phyloP scores from a whole-genome alignment of 2,113 vertebrate genomes.

The Malurus elegans region DNA sequence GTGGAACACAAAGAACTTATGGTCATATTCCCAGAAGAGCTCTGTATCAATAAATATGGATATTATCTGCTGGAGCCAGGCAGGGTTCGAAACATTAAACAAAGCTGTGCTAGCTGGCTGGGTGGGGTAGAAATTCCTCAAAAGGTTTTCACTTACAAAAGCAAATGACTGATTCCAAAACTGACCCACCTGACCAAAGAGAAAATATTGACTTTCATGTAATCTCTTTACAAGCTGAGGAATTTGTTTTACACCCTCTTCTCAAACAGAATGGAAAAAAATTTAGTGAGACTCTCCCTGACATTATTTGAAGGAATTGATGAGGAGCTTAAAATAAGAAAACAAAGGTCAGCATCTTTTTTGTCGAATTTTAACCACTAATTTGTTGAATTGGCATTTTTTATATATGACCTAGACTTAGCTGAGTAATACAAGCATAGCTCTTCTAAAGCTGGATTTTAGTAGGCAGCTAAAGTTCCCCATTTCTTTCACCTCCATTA shows the following conservation, averaged over 20 bases:
- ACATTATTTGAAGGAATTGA: not conserved
- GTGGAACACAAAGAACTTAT: not conserved
- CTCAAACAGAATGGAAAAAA: not conserved
- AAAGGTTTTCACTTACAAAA: conserved; percentile 2
- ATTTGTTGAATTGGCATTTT: not conserved
- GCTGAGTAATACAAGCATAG: not conserved
- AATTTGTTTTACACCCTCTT: not conserved
- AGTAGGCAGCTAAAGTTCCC: not conserved
- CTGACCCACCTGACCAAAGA: not conserved
- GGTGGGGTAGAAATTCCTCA: not conserved
- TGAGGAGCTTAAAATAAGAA: not conserved
- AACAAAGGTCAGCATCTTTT: not conserved
- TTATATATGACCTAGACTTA: not conserved
- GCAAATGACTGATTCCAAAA: not conserved
- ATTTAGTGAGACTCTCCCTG: not conserved
- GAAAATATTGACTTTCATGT: conserved; percentile 24
- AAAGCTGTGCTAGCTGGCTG: not conserved
- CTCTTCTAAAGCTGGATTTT: not conserved
- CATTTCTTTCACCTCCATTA: not conserved
- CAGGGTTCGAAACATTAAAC: conserved; percentile 4
- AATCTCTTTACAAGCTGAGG: not conserved
- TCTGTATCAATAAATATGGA: conserved; percentile 12
- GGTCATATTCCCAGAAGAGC: not conserved
- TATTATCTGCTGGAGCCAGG: not conserved
- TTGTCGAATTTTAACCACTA: not conserved